Conservation (phyloP, 2,888 invertebrate species). For the Caenorhabditis japonica region DNA sequence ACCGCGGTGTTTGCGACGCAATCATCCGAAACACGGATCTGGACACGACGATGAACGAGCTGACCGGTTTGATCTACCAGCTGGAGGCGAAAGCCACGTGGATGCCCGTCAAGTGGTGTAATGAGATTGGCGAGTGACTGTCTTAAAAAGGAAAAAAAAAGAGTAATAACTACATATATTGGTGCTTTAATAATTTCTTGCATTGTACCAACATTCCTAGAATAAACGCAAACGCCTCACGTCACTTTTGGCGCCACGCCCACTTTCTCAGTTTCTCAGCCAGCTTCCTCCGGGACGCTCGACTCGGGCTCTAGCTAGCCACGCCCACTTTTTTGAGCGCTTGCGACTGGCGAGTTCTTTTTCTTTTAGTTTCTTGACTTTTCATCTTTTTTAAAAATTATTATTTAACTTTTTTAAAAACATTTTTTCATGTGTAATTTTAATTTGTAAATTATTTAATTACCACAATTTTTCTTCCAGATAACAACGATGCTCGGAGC, state of each 20-base stretch:
- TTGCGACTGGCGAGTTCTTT: too few relatives aligned
- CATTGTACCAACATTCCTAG: too few relatives aligned
- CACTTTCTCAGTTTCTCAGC: background rate
- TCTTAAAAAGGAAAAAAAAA: too few relatives aligned
- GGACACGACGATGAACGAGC: constrained; percentile 87
- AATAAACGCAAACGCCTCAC: constrained; percentile 3
- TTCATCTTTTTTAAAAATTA: too few relatives aligned
- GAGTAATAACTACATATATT: too few relatives aligned
- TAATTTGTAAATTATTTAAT: too few relatives aligned
- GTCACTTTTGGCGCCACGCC: constrained; percentile 12
- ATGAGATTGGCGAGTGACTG: constrained; percentile 29
- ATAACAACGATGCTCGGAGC: constrained; percentile 55
- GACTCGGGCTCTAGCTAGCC: background rate
- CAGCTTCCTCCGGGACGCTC: too few relatives aligned
- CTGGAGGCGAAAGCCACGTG: constrained; percentile 93
- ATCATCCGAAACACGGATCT: constrained; percentile 92
- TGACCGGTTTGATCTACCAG: constrained; percentile 86
- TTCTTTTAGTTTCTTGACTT: too few relatives aligned
- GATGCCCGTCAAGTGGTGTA: constrained; percentile 91
- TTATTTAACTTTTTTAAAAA: too few relatives aligned
- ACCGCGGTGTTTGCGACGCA: constrained; percentile 94
- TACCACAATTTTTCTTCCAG: background rate
- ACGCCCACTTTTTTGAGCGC: constrained; percentile 13
- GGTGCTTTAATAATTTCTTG: too few relatives aligned
- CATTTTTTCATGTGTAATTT: too few relatives aligned